Conservation (phyloP, 2,888 invertebrate genomes). For the Himalopsyche tibetana region DNA sequence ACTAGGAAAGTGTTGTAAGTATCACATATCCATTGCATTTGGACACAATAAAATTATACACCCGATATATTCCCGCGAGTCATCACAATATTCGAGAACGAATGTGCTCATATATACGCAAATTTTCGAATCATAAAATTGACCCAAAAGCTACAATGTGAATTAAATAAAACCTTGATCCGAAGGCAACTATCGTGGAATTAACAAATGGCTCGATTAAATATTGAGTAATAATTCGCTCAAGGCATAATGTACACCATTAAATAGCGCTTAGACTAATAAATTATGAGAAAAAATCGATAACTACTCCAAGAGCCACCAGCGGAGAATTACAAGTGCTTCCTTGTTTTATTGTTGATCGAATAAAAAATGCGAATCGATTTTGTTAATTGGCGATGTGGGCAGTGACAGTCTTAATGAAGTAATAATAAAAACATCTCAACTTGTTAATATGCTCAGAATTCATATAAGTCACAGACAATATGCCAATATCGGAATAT, state of each 20-base stretch:
- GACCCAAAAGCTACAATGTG: too few species aligned
- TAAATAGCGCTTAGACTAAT: background rate
- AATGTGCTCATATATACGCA: too few species aligned
- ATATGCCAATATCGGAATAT: too few species aligned
- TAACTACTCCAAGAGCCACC: background rate
- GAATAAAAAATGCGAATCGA: conserved; percentile 26
- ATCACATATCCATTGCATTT: too few species aligned
- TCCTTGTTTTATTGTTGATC: conserved; percentile 12
- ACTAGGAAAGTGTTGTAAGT: too few species aligned
- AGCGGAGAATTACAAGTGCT: background rate
- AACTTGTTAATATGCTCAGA: too few species aligned
- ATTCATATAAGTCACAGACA: too few species aligned
- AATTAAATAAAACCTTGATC: background rate
- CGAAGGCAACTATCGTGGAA: background rate
- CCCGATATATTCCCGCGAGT: too few species aligned
- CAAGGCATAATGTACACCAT: background rate
- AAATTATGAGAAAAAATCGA: conserved; percentile 8
- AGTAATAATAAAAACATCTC: too few species aligned
- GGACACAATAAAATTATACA: too few species aligned
- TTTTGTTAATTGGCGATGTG: background rate
- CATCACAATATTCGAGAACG: too few species aligned
- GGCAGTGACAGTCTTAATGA: background rate
- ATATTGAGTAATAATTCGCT: background rate
- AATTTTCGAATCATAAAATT: too few species aligned
- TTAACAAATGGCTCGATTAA: background rate